Evolutionary conservation across 1,140 invertebrate genomes (phyloP).

Genomic region (Drosophila athabasca): DNA sequence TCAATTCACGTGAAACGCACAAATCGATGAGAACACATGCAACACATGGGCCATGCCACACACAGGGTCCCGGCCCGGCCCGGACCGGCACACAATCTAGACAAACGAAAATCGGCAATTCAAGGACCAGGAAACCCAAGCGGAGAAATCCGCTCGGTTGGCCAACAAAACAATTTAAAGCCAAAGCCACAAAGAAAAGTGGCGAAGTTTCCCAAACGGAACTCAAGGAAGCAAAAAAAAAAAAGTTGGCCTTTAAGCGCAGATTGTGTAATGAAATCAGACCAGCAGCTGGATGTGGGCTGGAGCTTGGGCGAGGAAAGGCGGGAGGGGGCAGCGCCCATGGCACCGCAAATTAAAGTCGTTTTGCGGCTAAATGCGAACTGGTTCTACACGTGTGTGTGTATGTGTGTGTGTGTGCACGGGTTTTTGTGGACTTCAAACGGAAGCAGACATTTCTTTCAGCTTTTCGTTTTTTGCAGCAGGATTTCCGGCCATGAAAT

Average conservation of each 20-base stretch:
- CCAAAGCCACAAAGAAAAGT: constrained; percentile 63
- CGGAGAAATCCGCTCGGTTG: constrained; percentile 36
- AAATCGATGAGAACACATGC: constrained; percentile 52
- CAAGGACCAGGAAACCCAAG: constrained; percentile 38
- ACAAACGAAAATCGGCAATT: constrained; percentile 30
- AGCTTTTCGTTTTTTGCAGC: constrained; percentile 54
- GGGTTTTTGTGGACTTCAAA: constrained; percentile 56
- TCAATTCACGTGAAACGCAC: constrained; percentile 46
- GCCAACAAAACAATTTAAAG: constrained; percentile 69
- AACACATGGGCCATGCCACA: constrained; percentile 55
- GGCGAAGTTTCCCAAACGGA: constrained; percentile 55
- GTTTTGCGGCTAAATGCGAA: constrained; percentile 71
- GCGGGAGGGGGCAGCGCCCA: constrained; percentile 20
- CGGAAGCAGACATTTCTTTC: constrained; percentile 75
- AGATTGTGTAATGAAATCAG: constrained; percentile 78
- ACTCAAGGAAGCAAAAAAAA: constrained; percentile 34
- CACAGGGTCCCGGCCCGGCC: constrained; percentile 11
- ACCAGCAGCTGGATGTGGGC: constrained; percentile 30
- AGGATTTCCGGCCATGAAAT: constrained; percentile 73
- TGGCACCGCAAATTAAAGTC: constrained; percentile 77
- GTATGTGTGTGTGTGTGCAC: constrained; percentile 1
- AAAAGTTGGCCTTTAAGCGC: constrained; percentile 55
- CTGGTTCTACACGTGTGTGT: constrained; percentile 5
- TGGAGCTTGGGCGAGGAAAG: neutral
- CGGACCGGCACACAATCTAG: constrained; percentile 7